phyloP scores from a whole-genome alignment of 1,140 invertebrate species.

The Philotrypesis tridentata region DNA sequence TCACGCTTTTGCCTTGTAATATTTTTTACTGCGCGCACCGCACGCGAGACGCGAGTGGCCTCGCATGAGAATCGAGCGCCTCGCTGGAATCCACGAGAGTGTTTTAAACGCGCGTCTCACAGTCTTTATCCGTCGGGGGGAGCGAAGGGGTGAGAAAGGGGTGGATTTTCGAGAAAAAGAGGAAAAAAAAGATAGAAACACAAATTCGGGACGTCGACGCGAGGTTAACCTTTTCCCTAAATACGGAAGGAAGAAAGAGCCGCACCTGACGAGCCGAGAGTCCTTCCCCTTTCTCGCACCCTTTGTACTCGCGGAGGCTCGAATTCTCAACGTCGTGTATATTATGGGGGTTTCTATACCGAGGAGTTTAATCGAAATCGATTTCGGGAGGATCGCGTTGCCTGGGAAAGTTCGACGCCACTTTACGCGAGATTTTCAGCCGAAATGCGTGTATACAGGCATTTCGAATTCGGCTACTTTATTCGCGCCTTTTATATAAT shows the following conservation, averaged over 20 bases:
- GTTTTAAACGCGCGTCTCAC: not conserved
- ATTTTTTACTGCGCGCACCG: no score
- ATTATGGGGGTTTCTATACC: no score
- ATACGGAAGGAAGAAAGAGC: slow-evolving; percentile 6
- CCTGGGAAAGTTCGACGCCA: not conserved
- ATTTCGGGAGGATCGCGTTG: not conserved
- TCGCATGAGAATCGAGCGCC: not conserved
- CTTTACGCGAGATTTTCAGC: no score
- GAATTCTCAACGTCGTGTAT: not conserved
- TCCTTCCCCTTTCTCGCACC: not conserved
- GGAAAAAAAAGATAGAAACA: no score
- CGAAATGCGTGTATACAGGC: no score
- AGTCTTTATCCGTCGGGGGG: not conserved
- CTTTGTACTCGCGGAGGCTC: not conserved
- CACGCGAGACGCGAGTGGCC: no score
- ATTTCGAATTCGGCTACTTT: no score
- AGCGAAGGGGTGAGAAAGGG: not conserved
- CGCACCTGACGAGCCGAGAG: not conserved
- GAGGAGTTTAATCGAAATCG: not conserved
- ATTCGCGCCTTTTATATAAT: no score
- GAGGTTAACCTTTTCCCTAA: not conserved
- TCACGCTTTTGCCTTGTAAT: not conserved
- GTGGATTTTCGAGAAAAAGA: not conserved
- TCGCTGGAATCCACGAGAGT: not conserved
- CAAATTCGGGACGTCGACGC: not conserved